Conservation (phyloP, 1,140 invertebrate genomes). For the Neotoxoptera formosana region DNA sequence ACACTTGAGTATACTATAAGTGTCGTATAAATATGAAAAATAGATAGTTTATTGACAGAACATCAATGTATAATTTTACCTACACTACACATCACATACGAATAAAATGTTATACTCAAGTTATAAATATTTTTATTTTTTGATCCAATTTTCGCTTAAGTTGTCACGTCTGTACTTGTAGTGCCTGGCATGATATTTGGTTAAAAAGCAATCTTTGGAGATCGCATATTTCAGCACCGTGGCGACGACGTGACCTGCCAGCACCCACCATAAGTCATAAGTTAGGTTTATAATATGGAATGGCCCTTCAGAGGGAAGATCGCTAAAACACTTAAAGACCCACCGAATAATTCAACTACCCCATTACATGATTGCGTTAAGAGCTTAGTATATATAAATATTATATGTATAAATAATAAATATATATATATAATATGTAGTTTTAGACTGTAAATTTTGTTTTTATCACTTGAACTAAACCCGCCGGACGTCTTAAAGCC, state of each 20-base stretch:
- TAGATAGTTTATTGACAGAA: background rate
- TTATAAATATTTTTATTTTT: background rate
- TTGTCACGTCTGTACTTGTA: too few relatives aligned
- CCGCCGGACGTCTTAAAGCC: background rate
- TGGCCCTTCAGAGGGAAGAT: background rate
- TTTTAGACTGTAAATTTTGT: background rate
- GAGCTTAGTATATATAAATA: background rate
- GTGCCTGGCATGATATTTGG: background rate
- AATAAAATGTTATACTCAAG: background rate
- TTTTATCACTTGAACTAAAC: slow-evolving; percentile 1
- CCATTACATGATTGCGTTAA: slow-evolving; percentile 26
- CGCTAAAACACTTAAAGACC: slow-evolving; percentile 35
- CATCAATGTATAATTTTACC: background rate
- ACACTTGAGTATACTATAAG: background rate
- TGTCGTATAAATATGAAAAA: background rate
- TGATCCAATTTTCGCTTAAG: background rate
- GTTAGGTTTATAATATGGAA: slow-evolving; percentile 13
- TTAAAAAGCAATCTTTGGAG: background rate
- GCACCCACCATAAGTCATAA: slow-evolving; percentile 19
- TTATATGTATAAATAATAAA: background rate
- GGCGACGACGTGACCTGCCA: background rate
- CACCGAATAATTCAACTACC: slow-evolving; percentile 16
- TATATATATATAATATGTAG: background rate
- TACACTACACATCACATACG: background rate
- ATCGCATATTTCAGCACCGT: background rate